These are phyloP conservation scores for Colistium nudipinnis DNA, from an alignment of 2,113 vertebrate genomes.

Conservation along the genomic window DNA sequence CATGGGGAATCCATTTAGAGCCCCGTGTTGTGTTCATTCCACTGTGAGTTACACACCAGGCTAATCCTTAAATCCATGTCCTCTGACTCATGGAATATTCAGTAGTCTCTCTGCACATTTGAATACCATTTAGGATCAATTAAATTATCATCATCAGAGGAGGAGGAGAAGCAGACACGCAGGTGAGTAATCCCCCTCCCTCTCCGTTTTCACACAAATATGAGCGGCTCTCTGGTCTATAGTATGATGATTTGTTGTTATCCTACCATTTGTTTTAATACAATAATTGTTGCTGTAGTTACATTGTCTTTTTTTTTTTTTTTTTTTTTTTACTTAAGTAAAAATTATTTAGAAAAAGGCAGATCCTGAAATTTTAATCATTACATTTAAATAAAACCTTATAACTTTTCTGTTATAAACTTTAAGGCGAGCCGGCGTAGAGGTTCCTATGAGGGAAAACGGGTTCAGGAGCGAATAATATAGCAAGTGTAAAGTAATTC, in stretches of 20 bases:
- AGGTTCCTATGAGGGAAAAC: background rate
- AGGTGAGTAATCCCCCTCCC: slow-evolving; percentile 37
- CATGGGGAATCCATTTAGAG: slow-evolving; percentile 44
- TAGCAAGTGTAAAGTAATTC: slow-evolving; percentile 15
- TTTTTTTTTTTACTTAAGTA: no score
- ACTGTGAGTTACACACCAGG: slow-evolving; percentile 15
- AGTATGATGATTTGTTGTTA: no score
- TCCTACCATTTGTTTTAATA: no score
- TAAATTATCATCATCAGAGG: slow-evolving; percentile 49
- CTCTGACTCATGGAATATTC: slow-evolving; percentile 37
- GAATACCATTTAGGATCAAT: slow-evolving; percentile 48
- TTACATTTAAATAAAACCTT: background rate
- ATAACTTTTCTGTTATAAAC: background rate
- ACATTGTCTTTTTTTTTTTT: background rate
- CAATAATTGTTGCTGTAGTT: no score
- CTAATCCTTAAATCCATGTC: slow-evolving; percentile 27
- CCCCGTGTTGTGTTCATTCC: slow-evolving; percentile 18
- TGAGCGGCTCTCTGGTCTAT: no score
- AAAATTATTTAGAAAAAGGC: background rate
- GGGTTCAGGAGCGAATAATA: slow-evolving; percentile 28
- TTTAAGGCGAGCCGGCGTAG: background rate
- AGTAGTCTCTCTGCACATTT: slow-evolving; percentile 9
- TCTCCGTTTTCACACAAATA: slow-evolving; percentile 5
- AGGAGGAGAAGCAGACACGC: slow-evolving; percentile 11
- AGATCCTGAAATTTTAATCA: background rate